These are phyloP conservation scores for Melopsittacus undulatus DNA, from an alignment of 2,797 vertebrate species.

Conservation along the genomic window DNA sequence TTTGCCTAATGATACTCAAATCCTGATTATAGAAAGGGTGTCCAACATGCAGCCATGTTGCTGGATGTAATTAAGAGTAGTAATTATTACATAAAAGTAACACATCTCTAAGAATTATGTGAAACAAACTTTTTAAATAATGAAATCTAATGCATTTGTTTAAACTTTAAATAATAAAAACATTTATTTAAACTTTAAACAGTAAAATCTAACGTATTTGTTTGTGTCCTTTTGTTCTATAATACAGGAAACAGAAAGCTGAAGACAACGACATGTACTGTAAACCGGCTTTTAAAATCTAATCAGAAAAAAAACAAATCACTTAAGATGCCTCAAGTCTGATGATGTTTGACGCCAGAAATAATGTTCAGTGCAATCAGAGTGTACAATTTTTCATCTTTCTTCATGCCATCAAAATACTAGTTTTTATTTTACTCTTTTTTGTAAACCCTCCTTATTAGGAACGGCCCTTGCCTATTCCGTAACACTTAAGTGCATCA, in stretches of 20 bases:
- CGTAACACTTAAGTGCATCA: background rate
- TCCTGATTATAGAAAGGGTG: background rate
- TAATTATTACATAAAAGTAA: background rate
- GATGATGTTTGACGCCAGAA: slow-evolving; percentile 87
- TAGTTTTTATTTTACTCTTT: slow-evolving; percentile 76
- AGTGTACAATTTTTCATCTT: slow-evolving; percentile 85
- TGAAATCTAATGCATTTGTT: background rate
- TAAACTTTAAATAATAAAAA: background rate
- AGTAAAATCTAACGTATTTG: background rate
- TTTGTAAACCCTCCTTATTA: slow-evolving; percentile 68
- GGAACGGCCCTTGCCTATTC: slow-evolving; percentile 34
- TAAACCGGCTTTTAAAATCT: slow-evolving; percentile 71
- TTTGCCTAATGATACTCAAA: background rate
- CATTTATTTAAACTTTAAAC: background rate
- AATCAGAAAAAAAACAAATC: slow-evolving; percentile 79
- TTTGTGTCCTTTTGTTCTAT: slow-evolving; percentile 20
- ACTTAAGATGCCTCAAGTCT: slow-evolving; percentile 83
- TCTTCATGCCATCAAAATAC: slow-evolving; percentile 86
- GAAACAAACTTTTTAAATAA: background rate
- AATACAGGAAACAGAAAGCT: slow-evolving; percentile 94
- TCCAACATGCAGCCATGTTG: background rate
- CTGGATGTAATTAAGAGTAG: background rate
- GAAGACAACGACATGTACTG: slow-evolving; percentile 81
- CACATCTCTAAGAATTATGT: background rate
- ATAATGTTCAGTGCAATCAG: slow-evolving; percentile 88